Base-by-base conservation (phyloP, 1,140 invertebrate species). In the Anagrus nilaparvatae region DNA sequence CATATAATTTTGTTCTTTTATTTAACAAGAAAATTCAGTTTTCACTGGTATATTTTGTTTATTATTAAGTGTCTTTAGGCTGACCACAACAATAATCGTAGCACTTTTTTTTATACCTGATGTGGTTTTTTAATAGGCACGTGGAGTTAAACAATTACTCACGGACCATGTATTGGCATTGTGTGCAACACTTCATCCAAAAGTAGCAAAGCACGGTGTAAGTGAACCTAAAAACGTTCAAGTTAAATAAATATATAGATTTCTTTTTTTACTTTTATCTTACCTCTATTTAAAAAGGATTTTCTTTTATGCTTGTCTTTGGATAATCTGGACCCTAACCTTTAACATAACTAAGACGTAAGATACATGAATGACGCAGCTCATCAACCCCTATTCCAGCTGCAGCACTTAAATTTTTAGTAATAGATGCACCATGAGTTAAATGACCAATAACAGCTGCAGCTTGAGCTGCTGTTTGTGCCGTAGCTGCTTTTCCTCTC, bases 321-420 rank as follows among this genome's bases (percentile, higher is more conserved):
- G 88, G 91, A 70, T 97, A 98, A 70, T 97, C 94, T n/a, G 92
- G 92, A 43, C 94, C 94, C 94, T 94, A 97, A 38, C 94, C 94
- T 71, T 98, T 99, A 1, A 99, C 96, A 65, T 98, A 99, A 65
- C 92, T 97, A 33, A 98, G 72, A 30, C 94, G 77, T 47, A 98
- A 73, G 59, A 98, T 94, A 61, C 95, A 98, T 24, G 97, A 76
- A 40, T 93, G 74, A 43, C 95, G 71, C 32, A 99, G 73, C 71
- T 98, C 94, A 65, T 99, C 96, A 3, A 98, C 96, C 8, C 95
- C 94, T 47, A 97, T 96, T 14, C 92, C 92, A 19, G 93, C 90
- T n/a, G 90, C 81, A 27, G 81, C 77, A 49, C 77, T 81, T 10
- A 82, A 61, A 65, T 60, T 65, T 56, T 65, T 65, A 10, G 63